A percentile compares a stretch with the other conserved stretches of the same genome.
These are phyloP conservation scores for Sarcophaga caerulescens DNA, from an alignment of 2,888 invertebrate species.

Conservation along the genomic window DNA sequence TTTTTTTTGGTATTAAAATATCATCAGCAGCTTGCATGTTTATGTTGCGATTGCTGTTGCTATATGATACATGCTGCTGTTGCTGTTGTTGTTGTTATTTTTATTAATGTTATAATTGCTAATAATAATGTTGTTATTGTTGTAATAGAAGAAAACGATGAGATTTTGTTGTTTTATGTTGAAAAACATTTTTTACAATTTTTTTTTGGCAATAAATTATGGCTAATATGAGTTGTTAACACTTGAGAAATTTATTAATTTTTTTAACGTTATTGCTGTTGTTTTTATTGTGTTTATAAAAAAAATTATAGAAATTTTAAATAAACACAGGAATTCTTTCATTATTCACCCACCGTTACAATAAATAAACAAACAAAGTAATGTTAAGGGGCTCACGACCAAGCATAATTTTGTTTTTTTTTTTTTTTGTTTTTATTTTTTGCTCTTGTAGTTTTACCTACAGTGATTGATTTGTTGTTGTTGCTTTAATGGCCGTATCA, in stretches of 20 bases:
- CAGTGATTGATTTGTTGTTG: neutral
- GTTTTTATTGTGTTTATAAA: too few relatives aligned
- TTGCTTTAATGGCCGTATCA: neutral
- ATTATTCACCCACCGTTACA: neutral
- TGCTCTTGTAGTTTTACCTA: neutral
- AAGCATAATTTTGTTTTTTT: neutral
- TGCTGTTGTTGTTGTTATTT: neutral
- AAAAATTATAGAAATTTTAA: too few relatives aligned
- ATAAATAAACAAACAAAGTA: slow-evolving; percentile 30
- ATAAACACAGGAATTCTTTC: too few relatives aligned
- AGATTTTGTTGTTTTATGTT: too few relatives aligned
- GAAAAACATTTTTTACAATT: too few relatives aligned
- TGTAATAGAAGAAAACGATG: too few relatives aligned
- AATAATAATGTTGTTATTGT: neutral
- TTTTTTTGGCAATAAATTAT: too few relatives aligned
- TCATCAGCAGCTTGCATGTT: neutral
- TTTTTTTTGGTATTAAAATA: slow-evolving; percentile 26
- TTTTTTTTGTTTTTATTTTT: neutral
- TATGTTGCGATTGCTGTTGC: slow-evolving; percentile 40
- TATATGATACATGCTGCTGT: slow-evolving; percentile 9
- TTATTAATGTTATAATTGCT: too few relatives aligned
- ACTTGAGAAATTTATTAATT: too few relatives aligned
- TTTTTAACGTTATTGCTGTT: too few relatives aligned
- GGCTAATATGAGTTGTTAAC: too few relatives aligned
- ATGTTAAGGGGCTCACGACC: neutral